Conservation (phyloP, 2,113 vertebrate genomes). For the Erinaceus europaeus region DNA sequence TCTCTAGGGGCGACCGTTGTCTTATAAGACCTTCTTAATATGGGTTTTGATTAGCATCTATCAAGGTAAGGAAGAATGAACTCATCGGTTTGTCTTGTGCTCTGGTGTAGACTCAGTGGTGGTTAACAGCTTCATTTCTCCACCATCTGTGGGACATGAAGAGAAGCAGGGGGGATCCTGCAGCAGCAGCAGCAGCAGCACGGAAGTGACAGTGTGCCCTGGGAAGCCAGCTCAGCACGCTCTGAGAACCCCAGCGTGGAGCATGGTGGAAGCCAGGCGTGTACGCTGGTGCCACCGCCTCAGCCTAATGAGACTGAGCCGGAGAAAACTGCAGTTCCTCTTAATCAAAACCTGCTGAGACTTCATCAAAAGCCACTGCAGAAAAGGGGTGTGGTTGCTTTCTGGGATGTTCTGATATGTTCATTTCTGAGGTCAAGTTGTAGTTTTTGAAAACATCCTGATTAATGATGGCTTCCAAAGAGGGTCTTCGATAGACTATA, state of each 20-base stretch:
- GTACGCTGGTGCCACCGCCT: background rate
- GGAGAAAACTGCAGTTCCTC: rapidly evolving
- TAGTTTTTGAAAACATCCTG: background rate
- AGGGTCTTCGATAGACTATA: background rate
- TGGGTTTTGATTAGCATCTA: constrained; percentile 99
- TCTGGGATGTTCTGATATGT: background rate
- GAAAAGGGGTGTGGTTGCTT: background rate
- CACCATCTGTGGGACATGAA: too few species aligned
- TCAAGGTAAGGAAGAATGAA: constrained; percentile 88
- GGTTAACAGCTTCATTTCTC: background rate
- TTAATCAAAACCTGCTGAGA: background rate
- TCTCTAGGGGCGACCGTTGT: constrained; percentile 92
- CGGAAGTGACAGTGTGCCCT: too few species aligned
- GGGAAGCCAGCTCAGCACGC: too few species aligned
- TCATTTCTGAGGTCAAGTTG: background rate
- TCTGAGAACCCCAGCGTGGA: rapidly evolving
- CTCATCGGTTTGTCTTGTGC: background rate
- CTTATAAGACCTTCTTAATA: constrained; percentile 97
- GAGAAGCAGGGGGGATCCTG: too few species aligned
- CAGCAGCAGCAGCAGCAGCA: too few species aligned
- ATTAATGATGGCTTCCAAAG: background rate
- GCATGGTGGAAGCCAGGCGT: rapidly evolving
- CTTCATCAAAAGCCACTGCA: too few species aligned
- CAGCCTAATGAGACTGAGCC: background rate
- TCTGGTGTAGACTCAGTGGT: background rate